phyloP scores from a whole-genome alignment of 2,888 invertebrate genomes.

The Coelinius sp. region DNA sequence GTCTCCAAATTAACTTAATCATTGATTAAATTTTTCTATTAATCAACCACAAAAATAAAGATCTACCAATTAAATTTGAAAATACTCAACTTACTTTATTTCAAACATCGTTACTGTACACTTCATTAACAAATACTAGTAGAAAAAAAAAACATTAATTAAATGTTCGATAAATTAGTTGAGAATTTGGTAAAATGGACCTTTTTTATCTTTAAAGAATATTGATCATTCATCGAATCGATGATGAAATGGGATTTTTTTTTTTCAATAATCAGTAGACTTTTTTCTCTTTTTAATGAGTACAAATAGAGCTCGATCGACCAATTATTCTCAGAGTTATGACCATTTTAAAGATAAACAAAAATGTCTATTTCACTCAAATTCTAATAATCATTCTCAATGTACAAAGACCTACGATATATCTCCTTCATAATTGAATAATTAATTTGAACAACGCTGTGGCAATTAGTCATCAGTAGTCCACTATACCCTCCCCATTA shows the following conservation, averaged over 20 bases:
- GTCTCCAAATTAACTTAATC: neutral
- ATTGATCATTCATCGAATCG: too few relatives aligned
- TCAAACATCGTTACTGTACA: conserved; percentile 1
- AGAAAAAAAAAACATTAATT: conserved; percentile 7
- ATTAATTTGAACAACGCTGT: conserved; percentile 16
- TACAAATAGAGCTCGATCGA: too few relatives aligned
- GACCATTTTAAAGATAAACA: too few relatives aligned
- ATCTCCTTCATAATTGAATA: neutral
- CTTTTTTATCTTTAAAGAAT: neutral
- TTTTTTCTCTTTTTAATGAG: too few relatives aligned
- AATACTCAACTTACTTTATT: conserved; percentile 4
- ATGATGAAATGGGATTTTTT: too few relatives aligned
- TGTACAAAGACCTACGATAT: neutral
- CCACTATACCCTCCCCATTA: neutral
- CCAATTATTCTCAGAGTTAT: too few relatives aligned
- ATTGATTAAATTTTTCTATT: conserved; percentile 37
- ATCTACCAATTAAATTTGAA: neutral
- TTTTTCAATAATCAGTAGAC: too few relatives aligned
- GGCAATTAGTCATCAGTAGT: conserved; percentile 11
- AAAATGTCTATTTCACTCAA: too few relatives aligned
- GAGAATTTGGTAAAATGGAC: neutral
- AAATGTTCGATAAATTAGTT: neutral
- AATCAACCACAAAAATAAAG: conserved; percentile 31
- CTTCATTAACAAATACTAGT: conserved; percentile 11
- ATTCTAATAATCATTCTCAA: neutral